phyloP scores from a whole-genome alignment of 2,113 vertebrate species.

The Acanthochromis polyacanthus region DNA sequence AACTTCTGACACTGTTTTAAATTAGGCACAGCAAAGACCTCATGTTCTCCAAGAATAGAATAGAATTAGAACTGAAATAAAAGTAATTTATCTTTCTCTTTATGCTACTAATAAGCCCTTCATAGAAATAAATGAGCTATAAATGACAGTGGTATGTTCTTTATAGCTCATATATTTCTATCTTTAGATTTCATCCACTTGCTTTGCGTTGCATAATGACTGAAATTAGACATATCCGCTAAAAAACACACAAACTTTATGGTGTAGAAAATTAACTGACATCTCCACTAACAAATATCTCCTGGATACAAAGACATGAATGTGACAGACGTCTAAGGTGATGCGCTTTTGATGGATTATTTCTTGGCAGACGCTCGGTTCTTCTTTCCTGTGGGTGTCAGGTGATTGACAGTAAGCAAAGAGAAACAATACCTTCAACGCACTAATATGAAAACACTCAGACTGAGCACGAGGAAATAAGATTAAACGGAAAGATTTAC shows the following conservation, averaged over 20 bases:
- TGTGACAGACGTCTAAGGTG: constrained; percentile 50
- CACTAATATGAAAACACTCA: constrained; percentile 4
- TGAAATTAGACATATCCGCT: constrained; percentile 10
- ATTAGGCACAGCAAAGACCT: not conserved
- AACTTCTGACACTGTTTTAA: not conserved
- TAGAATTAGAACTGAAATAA: constrained; percentile 4
- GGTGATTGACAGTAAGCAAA: constrained; percentile 47
- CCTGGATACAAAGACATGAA: constrained; percentile 29
- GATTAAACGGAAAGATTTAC: constrained; percentile 26
- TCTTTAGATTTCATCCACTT: constrained; percentile 18
- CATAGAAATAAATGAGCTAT: constrained; percentile 16
- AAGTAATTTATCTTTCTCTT: constrained; percentile 37
- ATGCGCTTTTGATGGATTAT: constrained; percentile 54
- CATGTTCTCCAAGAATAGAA: constrained; percentile 13
- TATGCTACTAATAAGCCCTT: constrained; percentile 38
- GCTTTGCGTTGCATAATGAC: not conserved
- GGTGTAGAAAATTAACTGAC: constrained; percentile 33
- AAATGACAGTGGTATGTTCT: constrained; percentile 31
- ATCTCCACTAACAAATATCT: constrained; percentile 15
- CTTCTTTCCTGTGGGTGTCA: constrained; percentile 26
- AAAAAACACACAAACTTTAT: constrained; percentile 25
- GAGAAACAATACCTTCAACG: constrained; percentile 2
- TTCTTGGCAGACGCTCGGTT: constrained; percentile 50
- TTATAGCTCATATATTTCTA: constrained; percentile 29
- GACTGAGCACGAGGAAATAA: constrained; percentile 5